Conservation (phyloP, 2,888 invertebrate genomes). For the Stegophylla sp. region DNA sequence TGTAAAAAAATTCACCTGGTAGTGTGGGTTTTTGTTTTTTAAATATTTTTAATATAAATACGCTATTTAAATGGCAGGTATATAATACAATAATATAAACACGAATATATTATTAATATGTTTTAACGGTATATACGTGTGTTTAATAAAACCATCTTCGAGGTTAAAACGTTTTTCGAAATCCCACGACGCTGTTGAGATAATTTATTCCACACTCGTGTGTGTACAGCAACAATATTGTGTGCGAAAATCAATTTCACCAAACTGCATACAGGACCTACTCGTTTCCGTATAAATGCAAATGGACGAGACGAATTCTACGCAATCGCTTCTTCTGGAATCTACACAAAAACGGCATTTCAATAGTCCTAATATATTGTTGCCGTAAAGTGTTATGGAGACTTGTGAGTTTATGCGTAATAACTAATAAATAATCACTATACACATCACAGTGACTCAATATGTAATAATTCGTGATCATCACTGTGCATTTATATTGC, state of each 20-base stretch:
- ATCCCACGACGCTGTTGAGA: slow-evolving; percentile 4
- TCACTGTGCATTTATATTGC: slow-evolving; percentile 9
- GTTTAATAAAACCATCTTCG: slow-evolving; percentile 2
- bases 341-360: too few relatives aligned
- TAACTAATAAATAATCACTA: too few relatives aligned
- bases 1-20: too few relatives aligned
- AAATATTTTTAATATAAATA: neutral
- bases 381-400: too few relatives aligned
- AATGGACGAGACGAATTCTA: too few relatives aligned
- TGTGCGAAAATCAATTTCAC: neutral
- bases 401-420: too few relatives aligned
- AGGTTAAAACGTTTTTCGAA: neutral
- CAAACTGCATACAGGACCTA: neutral
- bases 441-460: neutral
- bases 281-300: too few relatives aligned
- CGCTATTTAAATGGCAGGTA: too few relatives aligned
- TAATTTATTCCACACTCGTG: neutral
- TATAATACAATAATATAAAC: neutral
- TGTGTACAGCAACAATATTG: too few relatives aligned
- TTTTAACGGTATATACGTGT: neutral
- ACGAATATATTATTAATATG: neutral
- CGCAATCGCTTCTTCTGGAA: too few relatives aligned
- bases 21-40: neutral
- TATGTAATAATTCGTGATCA: neutral
- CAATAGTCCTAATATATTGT: too few relatives aligned